Percentiles rank a stretch among this genome's conserved stretches.
Evolutionary conservation across 2,797 vertebrate genomes (phyloP).

Genomic region (Chrosomus eos): DNA sequence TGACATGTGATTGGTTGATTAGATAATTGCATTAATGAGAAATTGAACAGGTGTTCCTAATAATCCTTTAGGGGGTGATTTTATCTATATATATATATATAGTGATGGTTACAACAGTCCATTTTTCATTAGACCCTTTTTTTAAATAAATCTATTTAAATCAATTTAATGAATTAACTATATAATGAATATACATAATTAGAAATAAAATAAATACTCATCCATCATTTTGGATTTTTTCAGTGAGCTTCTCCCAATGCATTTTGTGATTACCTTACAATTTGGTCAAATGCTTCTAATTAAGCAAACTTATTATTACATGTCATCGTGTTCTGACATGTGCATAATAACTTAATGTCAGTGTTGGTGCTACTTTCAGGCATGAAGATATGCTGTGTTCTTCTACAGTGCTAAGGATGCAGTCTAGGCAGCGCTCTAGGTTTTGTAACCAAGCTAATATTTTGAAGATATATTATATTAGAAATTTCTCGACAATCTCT

Average conservation of each 20-base stretch:
- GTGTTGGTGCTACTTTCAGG: neutral
- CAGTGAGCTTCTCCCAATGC: neutral
- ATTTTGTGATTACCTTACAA: slow-evolving; percentile 1
- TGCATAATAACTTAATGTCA: neutral
- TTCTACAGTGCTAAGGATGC: neutral
- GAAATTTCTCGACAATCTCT: neutral
- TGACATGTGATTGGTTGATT: too few relatives aligned
- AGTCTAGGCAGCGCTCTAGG: neutral
- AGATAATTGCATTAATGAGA: too few relatives aligned
- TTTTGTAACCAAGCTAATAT: neutral
- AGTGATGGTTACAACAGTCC: neutral
- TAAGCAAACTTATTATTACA: neutral
- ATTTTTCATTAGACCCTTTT: neutral
- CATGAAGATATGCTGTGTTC: neutral
- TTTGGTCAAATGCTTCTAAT: neutral
- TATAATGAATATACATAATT: neutral
- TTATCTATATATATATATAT: too few relatives aligned
- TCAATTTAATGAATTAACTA: neutral
- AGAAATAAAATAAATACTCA: neutral
- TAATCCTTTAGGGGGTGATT: too few relatives aligned
- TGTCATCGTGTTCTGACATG: neutral
- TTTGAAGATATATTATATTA: neutral
- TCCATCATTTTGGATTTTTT: neutral
- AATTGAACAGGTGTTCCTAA: too few relatives aligned
- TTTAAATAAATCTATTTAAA: neutral